A percentile compares a stretch with the other conserved stretches of the same genome.
phyloP scores from a whole-genome alignment of 2,888 invertebrate species.

The Euproctis similis region DNA sequence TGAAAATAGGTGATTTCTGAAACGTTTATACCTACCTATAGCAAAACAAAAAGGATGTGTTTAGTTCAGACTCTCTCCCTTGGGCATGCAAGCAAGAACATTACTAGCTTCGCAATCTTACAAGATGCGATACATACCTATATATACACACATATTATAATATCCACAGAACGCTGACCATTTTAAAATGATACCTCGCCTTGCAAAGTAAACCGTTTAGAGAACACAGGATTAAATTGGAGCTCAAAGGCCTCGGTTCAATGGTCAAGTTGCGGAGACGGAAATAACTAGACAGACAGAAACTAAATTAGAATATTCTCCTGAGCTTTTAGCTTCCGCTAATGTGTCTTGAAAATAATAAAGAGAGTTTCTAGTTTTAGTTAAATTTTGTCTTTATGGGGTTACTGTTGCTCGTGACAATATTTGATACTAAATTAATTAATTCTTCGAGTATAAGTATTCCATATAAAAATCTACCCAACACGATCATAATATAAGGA shows the following conservation, averaged over 20 bases:
- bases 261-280: constrained; percentile 47
- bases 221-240: constrained; percentile 25
- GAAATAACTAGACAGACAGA: constrained; percentile 63
- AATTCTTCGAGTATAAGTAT: not conserved
- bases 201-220: constrained; percentile 23
- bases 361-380: constrained; percentile 8
- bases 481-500: no score
- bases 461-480: not conserved
- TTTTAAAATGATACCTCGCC: constrained; percentile 33
- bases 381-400: constrained; percentile 1
- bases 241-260: constrained; percentile 33
- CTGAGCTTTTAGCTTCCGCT: constrained; percentile 52
- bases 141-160: constrained; percentile 37
- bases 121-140: constrained; percentile 54
- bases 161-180: constrained; percentile 43
- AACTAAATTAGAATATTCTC: constrained; percentile 66
- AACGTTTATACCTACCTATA: no score
- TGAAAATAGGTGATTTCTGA: no score
- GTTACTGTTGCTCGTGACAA: no score
- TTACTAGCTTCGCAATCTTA: constrained; percentile 62
- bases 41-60: constrained; percentile 49
- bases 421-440: no score
- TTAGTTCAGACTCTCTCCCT: constrained; percentile 64
- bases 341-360: constrained; percentile 35
- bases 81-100: constrained; percentile 47